Conservation (phyloP, 2,888 invertebrate species). For the Imbricaverruca yamaguchii region DNA sequence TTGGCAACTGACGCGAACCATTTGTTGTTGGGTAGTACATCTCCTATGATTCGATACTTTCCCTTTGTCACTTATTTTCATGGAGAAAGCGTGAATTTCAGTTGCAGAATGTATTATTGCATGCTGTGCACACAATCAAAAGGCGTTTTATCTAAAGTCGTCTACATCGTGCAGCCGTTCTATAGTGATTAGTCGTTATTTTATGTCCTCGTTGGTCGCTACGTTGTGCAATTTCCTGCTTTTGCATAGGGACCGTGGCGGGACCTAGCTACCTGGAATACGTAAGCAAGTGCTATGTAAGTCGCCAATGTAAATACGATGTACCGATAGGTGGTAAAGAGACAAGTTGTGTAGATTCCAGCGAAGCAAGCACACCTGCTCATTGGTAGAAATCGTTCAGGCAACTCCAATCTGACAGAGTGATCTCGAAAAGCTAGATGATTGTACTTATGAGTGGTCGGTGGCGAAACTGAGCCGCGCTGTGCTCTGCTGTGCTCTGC, state of each 20-base stretch:
- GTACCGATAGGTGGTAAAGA: neutral
- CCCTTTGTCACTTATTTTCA: neutral
- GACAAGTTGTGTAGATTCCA: neutral
- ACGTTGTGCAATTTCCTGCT: conserved; percentile 21
- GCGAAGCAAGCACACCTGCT: conserved; percentile 2
- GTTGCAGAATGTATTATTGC: neutral
- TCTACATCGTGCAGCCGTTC: neutral
- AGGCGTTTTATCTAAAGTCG: conserved; percentile 8
- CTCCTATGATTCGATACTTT: neutral
- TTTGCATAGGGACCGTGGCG: neutral
- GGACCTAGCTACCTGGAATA: neutral
- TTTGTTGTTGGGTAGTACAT: neutral
- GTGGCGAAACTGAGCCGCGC: neutral
- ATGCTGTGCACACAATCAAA: conserved; percentile 19
- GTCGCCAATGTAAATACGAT: conserved; percentile 12
- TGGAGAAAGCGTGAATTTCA: neutral
- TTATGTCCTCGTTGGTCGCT: conserved; percentile 12
- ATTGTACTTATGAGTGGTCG: conserved; percentile 8
- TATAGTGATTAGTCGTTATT: conserved; percentile 4
- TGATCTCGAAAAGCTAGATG: conserved; percentile 20
- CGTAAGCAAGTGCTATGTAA: conserved; percentile 11
- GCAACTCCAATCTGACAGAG: neutral
- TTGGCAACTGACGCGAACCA: conserved; percentile 8
- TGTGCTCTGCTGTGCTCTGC: too few species aligned
- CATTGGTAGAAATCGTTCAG: neutral